Conservation (phyloP, 2,113 vertebrate species). For the Sinocyclocheilus maitianheensis region DNA sequence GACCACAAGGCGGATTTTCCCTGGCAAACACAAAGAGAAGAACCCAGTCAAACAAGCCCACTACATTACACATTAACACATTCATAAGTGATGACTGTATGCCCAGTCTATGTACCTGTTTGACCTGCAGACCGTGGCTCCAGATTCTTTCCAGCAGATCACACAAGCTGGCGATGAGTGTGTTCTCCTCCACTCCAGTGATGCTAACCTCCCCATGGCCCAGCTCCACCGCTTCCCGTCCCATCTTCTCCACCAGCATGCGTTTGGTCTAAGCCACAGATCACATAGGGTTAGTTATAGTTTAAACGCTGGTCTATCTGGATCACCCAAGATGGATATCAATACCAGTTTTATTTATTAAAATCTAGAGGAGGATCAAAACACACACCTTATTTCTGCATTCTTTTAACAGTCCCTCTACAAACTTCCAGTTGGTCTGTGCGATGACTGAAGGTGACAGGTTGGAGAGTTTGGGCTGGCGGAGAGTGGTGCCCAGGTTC, state of each 20-base stretch:
- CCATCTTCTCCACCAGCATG: conserved; percentile 98
- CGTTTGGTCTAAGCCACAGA: conserved; percentile 84
- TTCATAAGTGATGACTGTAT: neutral
- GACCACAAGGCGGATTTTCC: conserved; percentile 98
- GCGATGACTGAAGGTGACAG: conserved; percentile 97
- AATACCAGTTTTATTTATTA: neutral
- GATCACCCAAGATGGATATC: neutral
- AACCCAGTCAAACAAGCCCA: neutral
- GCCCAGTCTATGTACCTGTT: conserved; percentile 78
- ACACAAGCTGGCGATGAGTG: conserved; percentile 92
- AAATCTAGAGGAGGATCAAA: neutral
- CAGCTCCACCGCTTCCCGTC: conserved; percentile 89
- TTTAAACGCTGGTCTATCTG: neutral
- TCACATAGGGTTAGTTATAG: neutral
- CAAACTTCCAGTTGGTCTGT: conserved; percentile 99
- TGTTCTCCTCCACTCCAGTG: conserved; percentile 93
- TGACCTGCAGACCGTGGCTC: conserved; percentile 93
- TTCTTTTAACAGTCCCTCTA: conserved; percentile 95
- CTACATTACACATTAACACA: neutral
- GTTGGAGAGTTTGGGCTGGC: conserved; percentile 96
- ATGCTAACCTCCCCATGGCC: conserved; percentile 94
- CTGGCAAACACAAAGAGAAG: conserved; percentile 68
- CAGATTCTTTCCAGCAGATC: conserved; percentile 96
- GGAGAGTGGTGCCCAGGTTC: conserved; percentile 93
- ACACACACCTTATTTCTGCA: conserved; percentile 92